Base-by-base conservation (phyloP, 2,113 vertebrate species). In the Limnothrissa miodon region DNA sequence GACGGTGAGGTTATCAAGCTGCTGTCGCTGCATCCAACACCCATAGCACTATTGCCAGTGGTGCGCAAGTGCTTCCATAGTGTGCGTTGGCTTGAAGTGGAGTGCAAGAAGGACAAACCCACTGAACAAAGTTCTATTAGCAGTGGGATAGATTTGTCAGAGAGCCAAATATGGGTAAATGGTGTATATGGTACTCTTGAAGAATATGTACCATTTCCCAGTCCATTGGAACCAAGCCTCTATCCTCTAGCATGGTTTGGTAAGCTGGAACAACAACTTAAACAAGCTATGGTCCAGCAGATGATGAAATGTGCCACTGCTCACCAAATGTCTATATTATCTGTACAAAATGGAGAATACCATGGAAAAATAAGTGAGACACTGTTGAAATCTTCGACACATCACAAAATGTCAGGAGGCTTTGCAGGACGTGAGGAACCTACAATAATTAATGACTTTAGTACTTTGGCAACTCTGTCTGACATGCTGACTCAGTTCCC, bases 41-140 rank as follows among this genome's bases (percentile, higher is more conserved):
- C 92, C 2, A 83, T 78, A 0, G 90, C 89, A 0, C 89, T 94
- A 59, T 92, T 95, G 33, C 84, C 82, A 0, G 91, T 94, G 90
- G 91, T 93, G 1, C 85, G 85, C 0, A 95, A 92, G 85, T 96
- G 94, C 82, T 97, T 97, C 87, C 91, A 89, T 82, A 92, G 92
- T 0, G 91, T 97, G 1, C 74, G 82, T 0, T 81, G 90, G 25
- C 89, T 97, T 42, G 80, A 92, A 1, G 62, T 94, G 62, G 78
- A 87, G n/a, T 25, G n/a, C 80, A 21, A 80, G 5, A 56, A 53
- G 53, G 78, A 85, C 70, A 25, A 1, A 17, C 3, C 9, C 25
- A 39, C 23, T 80, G n/a, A 45, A 21, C 62, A 59, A 82, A 25
- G 83, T 1, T 19, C 80, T 59, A 81, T 1, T n/a, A 74, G 83